These are phyloP conservation scores for Dysdera silvatica DNA, from an alignment of 1,140 invertebrate genomes.

Conservation along the genomic window DNA sequence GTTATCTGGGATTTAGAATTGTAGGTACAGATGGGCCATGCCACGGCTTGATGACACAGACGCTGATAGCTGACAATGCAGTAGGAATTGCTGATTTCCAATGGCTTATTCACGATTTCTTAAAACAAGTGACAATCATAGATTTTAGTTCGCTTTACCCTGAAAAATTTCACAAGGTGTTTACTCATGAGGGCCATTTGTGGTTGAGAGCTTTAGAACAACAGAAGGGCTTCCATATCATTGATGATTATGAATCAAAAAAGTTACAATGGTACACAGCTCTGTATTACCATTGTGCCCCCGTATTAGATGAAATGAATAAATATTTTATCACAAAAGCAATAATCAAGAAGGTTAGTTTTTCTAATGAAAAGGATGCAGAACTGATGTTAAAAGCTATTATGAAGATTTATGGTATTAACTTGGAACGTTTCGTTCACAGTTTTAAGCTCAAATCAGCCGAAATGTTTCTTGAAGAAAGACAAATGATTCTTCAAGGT, in stretches of 20 bases:
- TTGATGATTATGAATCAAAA: neutral
- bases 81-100: neutral
- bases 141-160: too few relatives aligned
- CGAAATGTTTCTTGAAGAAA: neutral
- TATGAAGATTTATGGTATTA: constrained; percentile 10
- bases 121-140: neutral
- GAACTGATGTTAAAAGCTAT: constrained; percentile 8
- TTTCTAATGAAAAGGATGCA: neutral
- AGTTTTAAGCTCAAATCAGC: neutral
- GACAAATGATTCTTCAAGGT: neutral
- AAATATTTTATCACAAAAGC: neutral
- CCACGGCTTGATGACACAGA: neutral
- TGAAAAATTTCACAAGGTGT: neutral
- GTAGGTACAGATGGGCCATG: neutral
- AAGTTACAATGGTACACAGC: neutral
- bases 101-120: neutral
- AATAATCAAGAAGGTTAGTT: neutral
- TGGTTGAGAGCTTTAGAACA: neutral
- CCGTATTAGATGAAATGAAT: neutral
- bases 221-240: constrained; percentile 7
- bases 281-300: neutral
- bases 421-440: constrained; percentile 12
- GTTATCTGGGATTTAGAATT: too few relatives aligned
- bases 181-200: constrained; percentile 4
- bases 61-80: neutral